Conservation (phyloP, 2,113 vertebrate species). For the Clupea harengus region DNA sequence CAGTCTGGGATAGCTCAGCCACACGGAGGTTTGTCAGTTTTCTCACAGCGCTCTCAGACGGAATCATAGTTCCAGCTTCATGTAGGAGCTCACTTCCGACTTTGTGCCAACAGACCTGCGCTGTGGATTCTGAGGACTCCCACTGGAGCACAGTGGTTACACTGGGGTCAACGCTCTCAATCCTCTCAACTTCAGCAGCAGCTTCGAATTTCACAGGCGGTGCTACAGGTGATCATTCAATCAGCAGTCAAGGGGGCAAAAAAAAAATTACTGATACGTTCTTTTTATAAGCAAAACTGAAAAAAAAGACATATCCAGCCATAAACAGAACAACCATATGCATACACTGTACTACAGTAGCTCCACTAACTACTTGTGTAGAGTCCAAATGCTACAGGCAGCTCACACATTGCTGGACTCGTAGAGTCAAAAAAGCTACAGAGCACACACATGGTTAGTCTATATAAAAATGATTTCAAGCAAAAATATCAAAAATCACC, state of each 20-base stretch:
- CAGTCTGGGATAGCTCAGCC: slow-evolving; percentile 52
- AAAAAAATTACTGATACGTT: slow-evolving; percentile 38
- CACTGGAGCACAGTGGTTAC: slow-evolving; percentile 65
- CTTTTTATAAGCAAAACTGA: slow-evolving; percentile 37
- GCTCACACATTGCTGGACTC: neutral
- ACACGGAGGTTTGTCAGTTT: slow-evolving; percentile 46
- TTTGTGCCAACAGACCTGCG: slow-evolving; percentile 71
- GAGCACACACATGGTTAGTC: slow-evolving; percentile 49
- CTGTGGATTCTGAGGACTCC: slow-evolving; percentile 71
- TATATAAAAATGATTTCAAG: slow-evolving; percentile 32
- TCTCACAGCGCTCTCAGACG: slow-evolving; percentile 53
- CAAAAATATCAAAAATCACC: slow-evolving; percentile 72
- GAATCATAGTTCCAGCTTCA: slow-evolving; percentile 49
- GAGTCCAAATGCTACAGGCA: slow-evolving; percentile 41
- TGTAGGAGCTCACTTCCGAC: slow-evolving; percentile 64
- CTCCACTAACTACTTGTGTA: slow-evolving; percentile 25
- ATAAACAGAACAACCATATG: slow-evolving; percentile 9
- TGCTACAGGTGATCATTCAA: slow-evolving; percentile 66
- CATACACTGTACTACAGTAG: neutral
- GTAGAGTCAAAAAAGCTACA: neutral
- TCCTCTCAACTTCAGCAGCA: slow-evolving; percentile 61
- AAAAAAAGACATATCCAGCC: slow-evolving; percentile 33
- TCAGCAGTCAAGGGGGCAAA: slow-evolving; percentile 41
- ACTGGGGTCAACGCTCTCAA: slow-evolving; percentile 49
- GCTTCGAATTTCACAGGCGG: slow-evolving; percentile 54